A percentile compares a stretch with the other conserved stretches of the same genome.
Conservation (phyloP, 2,113 vertebrate genomes). For the Peromyscus californicus region DNA sequence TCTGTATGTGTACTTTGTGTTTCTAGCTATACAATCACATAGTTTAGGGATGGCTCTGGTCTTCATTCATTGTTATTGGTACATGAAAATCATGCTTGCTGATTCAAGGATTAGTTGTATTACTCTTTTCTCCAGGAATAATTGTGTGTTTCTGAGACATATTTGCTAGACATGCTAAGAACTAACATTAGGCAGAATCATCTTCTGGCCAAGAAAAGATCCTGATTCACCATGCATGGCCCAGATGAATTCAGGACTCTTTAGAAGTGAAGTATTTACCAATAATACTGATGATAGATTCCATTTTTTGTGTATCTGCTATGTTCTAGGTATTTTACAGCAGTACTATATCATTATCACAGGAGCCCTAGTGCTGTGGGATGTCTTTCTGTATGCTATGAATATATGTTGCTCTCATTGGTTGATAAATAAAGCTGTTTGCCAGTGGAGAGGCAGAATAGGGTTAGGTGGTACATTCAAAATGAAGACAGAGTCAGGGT, state of each 20-base stretch:
- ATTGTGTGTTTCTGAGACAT: background rate
- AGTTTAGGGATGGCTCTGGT: background rate
- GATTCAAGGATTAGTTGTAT: slow-evolving; percentile 35
- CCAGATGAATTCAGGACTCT: background rate
- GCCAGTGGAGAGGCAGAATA: too few relatives aligned
- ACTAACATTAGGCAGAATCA: slow-evolving; percentile 9
- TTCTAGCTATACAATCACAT: slow-evolving; percentile 30
- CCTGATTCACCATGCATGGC: background rate
- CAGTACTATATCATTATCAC: slow-evolving; percentile 43
- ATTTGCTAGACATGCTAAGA: slow-evolving; percentile 47
- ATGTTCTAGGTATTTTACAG: slow-evolving; percentile 9
- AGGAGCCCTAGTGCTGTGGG: background rate
- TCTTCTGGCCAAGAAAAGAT: slow-evolving; percentile 2
- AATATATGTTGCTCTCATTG: too few relatives aligned
- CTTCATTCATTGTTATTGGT: background rate
- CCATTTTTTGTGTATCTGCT: slow-evolving; percentile 17
- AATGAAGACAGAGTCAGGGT: too few relatives aligned
- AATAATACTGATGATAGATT: slow-evolving; percentile 15
- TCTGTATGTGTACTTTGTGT: background rate
- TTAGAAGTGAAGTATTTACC: slow-evolving; percentile 21
- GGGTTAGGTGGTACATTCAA: too few relatives aligned
- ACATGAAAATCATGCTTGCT: slow-evolving; percentile 31
- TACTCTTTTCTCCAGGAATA: slow-evolving; percentile 42
- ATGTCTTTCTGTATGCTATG: too few relatives aligned
- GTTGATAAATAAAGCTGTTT: too few relatives aligned